Evolutionary conservation across 2,888 invertebrate species (phyloP).

Genomic region (Sinhomidia bicolor): DNA sequence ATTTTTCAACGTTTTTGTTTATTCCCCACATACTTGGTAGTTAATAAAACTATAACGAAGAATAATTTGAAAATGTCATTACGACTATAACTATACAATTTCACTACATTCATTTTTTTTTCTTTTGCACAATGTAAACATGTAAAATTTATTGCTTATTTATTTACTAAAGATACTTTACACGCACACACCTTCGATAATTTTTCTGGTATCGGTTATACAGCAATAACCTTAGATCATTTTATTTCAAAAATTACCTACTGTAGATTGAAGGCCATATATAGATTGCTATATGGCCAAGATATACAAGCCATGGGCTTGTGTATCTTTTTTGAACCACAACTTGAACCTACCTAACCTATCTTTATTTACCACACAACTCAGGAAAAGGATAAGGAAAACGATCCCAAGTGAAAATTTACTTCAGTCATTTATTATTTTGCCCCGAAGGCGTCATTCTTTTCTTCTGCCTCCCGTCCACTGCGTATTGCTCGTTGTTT

Average conservation of each 20-base stretch:
- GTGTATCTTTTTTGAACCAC: no score
- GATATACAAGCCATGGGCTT: no score
- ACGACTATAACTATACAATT: background rate
- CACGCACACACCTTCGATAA: no score
- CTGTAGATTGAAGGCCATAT: no score
- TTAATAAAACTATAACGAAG: background rate
- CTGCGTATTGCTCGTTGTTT: slow-evolving; percentile 35
- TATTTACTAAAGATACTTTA: no score
- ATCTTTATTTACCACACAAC: background rate
- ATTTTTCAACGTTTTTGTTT: background rate
- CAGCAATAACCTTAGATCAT: no score
- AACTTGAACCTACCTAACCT: no score
- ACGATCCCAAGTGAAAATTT: slow-evolving; percentile 13
- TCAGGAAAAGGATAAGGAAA: background rate
- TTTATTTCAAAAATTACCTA: no score
- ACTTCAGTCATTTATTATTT: slow-evolving; percentile 45
- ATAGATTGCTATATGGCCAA: no score
- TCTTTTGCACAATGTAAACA: background rate
- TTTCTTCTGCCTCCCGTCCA: background rate
- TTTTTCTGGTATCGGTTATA: no score
- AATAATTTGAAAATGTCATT: background rate
- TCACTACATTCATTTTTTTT: background rate
- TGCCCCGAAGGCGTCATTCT: slow-evolving; percentile 58
- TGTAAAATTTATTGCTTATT: background rate
- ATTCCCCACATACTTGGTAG: no score